Evolutionary conservation across 1,140 invertebrate species (phyloP).

Genomic region (Scaptomyza hsui): DNA sequence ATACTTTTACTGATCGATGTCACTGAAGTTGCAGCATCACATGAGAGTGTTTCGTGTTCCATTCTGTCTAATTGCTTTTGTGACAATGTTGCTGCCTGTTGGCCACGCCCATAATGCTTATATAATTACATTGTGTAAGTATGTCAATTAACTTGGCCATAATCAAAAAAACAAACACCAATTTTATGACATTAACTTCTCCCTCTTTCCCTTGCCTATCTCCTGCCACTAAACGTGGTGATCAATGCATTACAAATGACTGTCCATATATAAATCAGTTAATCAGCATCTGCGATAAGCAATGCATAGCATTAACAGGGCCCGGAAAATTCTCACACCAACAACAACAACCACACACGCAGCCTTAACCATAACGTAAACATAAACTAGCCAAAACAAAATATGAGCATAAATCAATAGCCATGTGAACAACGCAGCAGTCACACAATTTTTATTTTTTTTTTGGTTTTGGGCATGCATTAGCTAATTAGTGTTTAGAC

Average conservation of each 20-base stretch:
- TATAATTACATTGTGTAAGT: constrained; percentile 67
- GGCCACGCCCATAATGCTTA: constrained; percentile 62
- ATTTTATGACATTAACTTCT: constrained; percentile 50
- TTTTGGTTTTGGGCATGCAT: constrained; percentile 46
- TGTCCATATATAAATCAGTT: constrained; percentile 76
- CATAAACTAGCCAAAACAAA: constrained; percentile 46
- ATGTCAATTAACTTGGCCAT: constrained; percentile 55
- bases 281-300: constrained; percentile 76
- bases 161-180: constrained; percentile 18
- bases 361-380: constrained; percentile 55
- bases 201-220: neutral
- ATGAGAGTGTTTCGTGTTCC: constrained; percentile 24
- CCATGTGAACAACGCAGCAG: constrained; percentile 27
- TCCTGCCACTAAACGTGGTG: constrained; percentile 36
- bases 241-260: constrained; percentile 81
- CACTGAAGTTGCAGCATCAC: constrained; percentile 55
- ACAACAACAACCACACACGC: constrained; percentile 40
- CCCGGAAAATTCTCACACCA: constrained; percentile 29
- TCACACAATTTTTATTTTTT: constrained; percentile 19
- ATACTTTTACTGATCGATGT: constrained; percentile 24
- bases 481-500: constrained; percentile 60
- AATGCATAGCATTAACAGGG: constrained; percentile 19
- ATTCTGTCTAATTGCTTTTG: constrained; percentile 31
- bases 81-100: constrained; percentile 29
- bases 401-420: constrained; percentile 77